Evolutionary conservation across 2,888 invertebrate genomes (phyloP).

Genomic region (Zygothrica quintamaculata): DNA sequence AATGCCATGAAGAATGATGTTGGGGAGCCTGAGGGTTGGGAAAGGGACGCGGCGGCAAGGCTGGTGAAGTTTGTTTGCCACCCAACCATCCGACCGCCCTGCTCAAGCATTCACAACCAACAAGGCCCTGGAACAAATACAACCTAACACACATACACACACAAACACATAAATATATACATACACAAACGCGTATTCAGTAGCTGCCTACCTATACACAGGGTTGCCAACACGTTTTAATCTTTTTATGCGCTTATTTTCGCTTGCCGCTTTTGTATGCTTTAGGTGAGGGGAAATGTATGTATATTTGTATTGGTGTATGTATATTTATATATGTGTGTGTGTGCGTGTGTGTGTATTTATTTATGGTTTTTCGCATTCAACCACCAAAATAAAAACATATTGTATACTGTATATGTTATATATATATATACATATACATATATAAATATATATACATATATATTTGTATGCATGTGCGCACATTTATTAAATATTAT

Average conservation of each 20-base stretch:
- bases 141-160: constrained; percentile 30
- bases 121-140: constrained; percentile 62
- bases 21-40: constrained; percentile 29
- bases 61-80: constrained; percentile 56
- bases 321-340: constrained; percentile 7
- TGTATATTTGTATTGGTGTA: not conserved
- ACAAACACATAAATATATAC: constrained; percentile 22
- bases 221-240: constrained; percentile 60
- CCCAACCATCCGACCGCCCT: constrained; percentile 35
- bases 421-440: too few species aligned
- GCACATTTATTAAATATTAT: constrained; percentile 82
- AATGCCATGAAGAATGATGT: constrained; percentile 76
- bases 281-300: too few species aligned
- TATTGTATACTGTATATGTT: constrained; percentile 38
- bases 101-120: constrained; percentile 73
- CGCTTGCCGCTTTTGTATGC: constrained; percentile 12
- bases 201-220: constrained; percentile 64
- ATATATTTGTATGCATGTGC: too few species aligned
- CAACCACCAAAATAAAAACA: constrained; percentile 74
- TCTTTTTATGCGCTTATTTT: constrained; percentile 63
- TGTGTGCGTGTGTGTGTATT: constrained; percentile 53
- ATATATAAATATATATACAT: too few species aligned
- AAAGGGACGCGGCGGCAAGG: constrained; percentile 26
- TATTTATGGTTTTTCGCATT: constrained; percentile 80
- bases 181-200: constrained; percentile 5